Base-by-base conservation (phyloP, 1,140 invertebrate species). In the Spodoptera litura region DNA sequence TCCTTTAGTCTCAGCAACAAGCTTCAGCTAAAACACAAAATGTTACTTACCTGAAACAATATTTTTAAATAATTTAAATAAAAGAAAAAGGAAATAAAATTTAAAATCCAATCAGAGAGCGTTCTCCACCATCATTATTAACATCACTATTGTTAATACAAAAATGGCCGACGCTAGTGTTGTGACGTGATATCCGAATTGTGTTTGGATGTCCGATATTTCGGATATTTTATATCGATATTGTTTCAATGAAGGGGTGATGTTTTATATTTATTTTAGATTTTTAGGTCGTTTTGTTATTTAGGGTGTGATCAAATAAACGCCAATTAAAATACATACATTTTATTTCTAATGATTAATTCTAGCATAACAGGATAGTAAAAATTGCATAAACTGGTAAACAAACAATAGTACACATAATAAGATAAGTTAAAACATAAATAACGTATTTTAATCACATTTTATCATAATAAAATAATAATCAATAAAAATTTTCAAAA, bases 1-100 rank as follows among this genome's bases (percentile, higher is more conserved):
- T 15, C 11, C 6, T 38, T 25, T 11, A 8, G 4, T 4, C 53
- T 73, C 4, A 73, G 15, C 56, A 59, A 25, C 35, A 3, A 44
- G 52, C 31, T 51, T n/a, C 62, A 49, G 27, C n/a, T 62, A 75
- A 75, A 75, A 62, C n/a, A 62, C 20, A 31, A 64, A 62, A 75
- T 15, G 10, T 15, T 31, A 74, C 72, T 74, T 74, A 74, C 72
- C 72, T 74, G 72, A 20, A 74, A 74, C 72, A 75, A 75, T 27
- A 62, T 53, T 12, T 52, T 31, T 62, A 31, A 75, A 75, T 56
- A 58, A 49, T 61, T 49, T 52, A 53, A 75, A 62, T 44, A n/a
- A 53, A 62, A 52, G 51, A 38, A 64, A 64, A 49, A 49, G 20
- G 13, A 64, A 59, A 59, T 59, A 59, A 64, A 64, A 49, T 10